Base-by-base conservation (phyloP, 2,888 invertebrate genomes). In the Rhimphoctona megacephalus region DNA sequence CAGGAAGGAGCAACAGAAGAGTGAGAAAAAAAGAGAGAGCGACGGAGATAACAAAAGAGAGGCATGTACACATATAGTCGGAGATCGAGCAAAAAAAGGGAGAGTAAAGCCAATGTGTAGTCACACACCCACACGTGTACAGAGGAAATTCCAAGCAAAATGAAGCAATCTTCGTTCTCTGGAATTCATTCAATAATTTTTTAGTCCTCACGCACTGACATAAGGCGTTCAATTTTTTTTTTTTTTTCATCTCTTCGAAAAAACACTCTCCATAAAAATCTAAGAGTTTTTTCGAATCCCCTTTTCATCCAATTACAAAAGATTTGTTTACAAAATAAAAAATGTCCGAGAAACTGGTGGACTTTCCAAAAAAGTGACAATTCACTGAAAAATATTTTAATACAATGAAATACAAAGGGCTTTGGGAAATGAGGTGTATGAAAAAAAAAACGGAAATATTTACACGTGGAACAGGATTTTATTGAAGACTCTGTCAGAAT, bases 1-100 rank as follows among this genome's bases (percentile, higher is more conserved):
- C 82, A 39, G 74, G 25, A 57, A 72, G 70, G 72, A 72, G 49
- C 77, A 70, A 64, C 43, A 11, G 33, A 57, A 70, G 46, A 72
- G 43, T 25, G 52, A 30, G 17, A 61, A 7, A 30, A 61, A 61
- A 25, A 30, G 5, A 30, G 57, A 5, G 57, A 25, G 57, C 43
- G 43, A 43, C 14, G 2, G 14, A 30, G 30, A 61, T 3, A 17
- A 19, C 7, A 22, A 54, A 19, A 54, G 22, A 54, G 66, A 72
- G 52, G 8, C 19, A 72, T 61, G 64, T 61, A 72, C 52, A 43
- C 64, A 66, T 61, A 85, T 54, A 73, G 36, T 39, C 36, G 54
- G 17, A 73, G 73, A 52, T 36, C 73, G 54, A 54, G 22, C 73
- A 11, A 73, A 54, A 57, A 73, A 73, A 73, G 73, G 72, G 72